Evolutionary conservation across 1,140 invertebrate genomes (phyloP).

Genomic region (Macrosteles quadrilineatus): DNA sequence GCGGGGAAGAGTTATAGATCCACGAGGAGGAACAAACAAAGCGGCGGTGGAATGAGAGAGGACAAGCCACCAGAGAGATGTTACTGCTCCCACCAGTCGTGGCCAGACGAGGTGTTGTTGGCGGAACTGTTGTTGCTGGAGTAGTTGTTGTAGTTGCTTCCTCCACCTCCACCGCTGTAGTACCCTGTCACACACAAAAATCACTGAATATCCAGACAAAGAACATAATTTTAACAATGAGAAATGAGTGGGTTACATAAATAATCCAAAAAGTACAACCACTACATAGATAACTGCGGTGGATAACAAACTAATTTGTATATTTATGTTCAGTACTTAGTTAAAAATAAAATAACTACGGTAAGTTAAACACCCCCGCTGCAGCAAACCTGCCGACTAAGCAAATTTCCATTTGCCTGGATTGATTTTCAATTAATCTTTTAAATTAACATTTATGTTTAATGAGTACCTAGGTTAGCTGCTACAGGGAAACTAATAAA

Average conservation of each 20-base stretch:
- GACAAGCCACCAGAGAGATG: background rate
- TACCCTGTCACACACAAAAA: background rate
- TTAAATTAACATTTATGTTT: too few species aligned
- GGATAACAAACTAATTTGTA: background rate
- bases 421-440: too few species aligned
- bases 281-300: background rate
- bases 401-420: too few species aligned
- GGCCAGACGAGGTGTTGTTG: background rate
- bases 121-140: background rate
- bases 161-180: background rate
- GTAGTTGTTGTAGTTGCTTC: conserved; percentile 5
- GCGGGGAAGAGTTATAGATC: background rate
- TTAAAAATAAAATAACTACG: background rate
- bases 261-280: background rate
- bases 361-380: background rate
- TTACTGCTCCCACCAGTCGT: conserved; percentile 17
- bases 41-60: conserved; percentile 23
- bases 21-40: conserved; percentile 24
- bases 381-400: too few species aligned
- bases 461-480: too few species aligned
- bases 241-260: background rate
- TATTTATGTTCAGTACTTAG: background rate
- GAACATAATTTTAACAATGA: too few species aligned
- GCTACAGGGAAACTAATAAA: too few species aligned
- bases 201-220: background rate